Evolutionary conservation across 2,113 vertebrate species (phyloP).

Genomic region (Calyptomena viridis): DNA sequence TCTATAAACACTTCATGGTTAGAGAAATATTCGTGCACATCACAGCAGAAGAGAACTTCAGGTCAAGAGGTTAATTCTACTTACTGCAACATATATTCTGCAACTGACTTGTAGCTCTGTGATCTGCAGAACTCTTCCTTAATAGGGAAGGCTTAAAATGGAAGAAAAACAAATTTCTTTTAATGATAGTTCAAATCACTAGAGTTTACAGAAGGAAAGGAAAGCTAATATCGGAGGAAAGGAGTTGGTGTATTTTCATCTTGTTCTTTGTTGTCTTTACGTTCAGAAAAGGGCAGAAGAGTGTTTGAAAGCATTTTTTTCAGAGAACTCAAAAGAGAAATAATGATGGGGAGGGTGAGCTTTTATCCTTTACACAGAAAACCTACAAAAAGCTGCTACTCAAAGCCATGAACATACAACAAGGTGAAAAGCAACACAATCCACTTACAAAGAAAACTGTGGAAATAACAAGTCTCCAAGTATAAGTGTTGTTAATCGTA

Average conservation of each 20-base stretch:
- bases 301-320: conserved; percentile 1
- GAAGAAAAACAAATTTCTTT: background rate
- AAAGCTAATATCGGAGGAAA: background rate
- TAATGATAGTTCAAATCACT: background rate
- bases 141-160: background rate
- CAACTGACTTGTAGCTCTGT: background rate
- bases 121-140: background rate
- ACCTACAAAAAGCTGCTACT: background rate
- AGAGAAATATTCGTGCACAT: background rate
- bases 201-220: background rate
- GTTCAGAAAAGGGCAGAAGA: background rate
- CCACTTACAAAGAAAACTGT: background rate
- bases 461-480: background rate
- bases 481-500: background rate
- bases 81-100: conserved; percentile 4
- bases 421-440: conserved; percentile 3
- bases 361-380: background rate
- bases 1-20: background rate
- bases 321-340: background rate
- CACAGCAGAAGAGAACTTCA: background rate
- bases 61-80: conserved; percentile 37
- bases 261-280: background rate
- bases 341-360: background rate
- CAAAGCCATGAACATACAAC: background rate
- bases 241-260: background rate